Evolutionary conservation across 2,888 invertebrate genomes (phyloP).

Genomic region (Drosophila neonasuta): DNA sequence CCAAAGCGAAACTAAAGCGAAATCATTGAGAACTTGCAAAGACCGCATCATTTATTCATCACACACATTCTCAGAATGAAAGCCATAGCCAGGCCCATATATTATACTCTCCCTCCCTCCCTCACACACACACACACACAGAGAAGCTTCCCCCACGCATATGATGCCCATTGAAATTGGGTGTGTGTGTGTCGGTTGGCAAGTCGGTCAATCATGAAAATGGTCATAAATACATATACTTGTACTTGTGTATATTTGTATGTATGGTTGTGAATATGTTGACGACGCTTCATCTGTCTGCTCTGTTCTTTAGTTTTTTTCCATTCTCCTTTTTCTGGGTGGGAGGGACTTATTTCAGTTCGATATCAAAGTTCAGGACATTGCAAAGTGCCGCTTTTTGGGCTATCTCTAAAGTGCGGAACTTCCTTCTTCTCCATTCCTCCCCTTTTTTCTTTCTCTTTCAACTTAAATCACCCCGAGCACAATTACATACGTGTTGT

Average conservation of each 20-base stretch:
- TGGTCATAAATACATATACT: conserved; percentile 61
- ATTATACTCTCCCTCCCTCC: conserved; percentile 35
- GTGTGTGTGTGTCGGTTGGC: conserved; percentile 16
- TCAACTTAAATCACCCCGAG: conserved; percentile 28
- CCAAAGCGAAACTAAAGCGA: conserved; percentile 60
- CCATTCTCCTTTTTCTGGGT: conserved; percentile 5
- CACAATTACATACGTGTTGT: conserved; percentile 16
- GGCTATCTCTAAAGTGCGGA: conserved; percentile 49
- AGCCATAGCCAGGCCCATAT: conserved; percentile 53
- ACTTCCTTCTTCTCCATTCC: conserved; percentile 17
- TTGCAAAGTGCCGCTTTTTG: conserved; percentile 20
- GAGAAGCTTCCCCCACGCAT: neutral
- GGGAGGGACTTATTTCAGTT: conserved; percentile 36
- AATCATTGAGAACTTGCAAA: conserved; percentile 64
- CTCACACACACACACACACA: neutral
- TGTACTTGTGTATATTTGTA: conserved; percentile 28
- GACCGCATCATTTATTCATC: conserved; percentile 75
- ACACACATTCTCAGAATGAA: conserved; percentile 63
- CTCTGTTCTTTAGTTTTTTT: no score
- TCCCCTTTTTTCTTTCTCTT: conserved; percentile 10
- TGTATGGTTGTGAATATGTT: conserved; percentile 30
- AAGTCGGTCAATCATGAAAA: conserved; percentile 73
- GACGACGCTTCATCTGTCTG: conserved; percentile 32
- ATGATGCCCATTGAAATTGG: conserved; percentile 39
- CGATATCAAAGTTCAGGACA: conserved; percentile 62